phyloP scores from a whole-genome alignment of 2,888 invertebrate genomes.

The Hecatera dysodea region DNA sequence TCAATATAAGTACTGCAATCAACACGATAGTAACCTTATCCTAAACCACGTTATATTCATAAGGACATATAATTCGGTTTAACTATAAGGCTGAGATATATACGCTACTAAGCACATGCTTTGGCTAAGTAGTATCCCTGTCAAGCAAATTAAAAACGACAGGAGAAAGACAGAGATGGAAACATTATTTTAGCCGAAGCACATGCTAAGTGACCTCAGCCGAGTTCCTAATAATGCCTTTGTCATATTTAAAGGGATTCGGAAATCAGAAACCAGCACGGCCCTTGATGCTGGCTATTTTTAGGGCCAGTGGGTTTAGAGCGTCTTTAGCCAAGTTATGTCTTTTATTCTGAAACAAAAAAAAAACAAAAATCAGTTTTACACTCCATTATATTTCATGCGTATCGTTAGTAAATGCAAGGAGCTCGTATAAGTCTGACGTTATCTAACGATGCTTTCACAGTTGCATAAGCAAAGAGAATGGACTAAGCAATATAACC shows the following conservation, averaged over 20 bases:
- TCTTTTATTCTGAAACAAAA: constrained; percentile 75
- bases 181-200: background rate
- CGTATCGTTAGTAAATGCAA: background rate
- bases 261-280: constrained; percentile 73
- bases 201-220: background rate
- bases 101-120: background rate
- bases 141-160: background rate
- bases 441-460: background rate
- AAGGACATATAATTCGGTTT: constrained; percentile 39
- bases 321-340: constrained; percentile 67
- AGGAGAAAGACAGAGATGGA: background rate
- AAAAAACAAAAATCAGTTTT: constrained; percentile 4
- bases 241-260: constrained; percentile 27
- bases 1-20: constrained; percentile 10
- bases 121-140: constrained; percentile 2
- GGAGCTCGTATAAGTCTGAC: background rate
- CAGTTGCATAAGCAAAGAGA: background rate
- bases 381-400: background rate
- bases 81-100: constrained; percentile 8
- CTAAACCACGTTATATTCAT: constrained; percentile 36
- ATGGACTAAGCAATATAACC: background rate
- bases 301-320: constrained; percentile 75
- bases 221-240: constrained; percentile 9
- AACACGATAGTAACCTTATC: constrained; percentile 6
- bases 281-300: constrained; percentile 79